phyloP scores from a whole-genome alignment of 2,888 invertebrate genomes.

The Spodoptera exigua region DNA sequence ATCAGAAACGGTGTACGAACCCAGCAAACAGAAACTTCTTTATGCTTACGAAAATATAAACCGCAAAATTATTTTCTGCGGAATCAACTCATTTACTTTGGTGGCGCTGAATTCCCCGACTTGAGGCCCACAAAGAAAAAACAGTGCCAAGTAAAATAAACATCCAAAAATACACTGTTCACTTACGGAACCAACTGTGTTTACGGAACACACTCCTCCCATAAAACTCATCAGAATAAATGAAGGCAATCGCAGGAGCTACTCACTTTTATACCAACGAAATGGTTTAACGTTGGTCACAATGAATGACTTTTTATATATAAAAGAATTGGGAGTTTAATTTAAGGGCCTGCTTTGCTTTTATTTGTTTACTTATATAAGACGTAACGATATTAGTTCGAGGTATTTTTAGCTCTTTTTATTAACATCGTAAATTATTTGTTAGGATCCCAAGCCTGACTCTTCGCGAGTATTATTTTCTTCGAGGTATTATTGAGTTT shows the following conservation, averaged over 20 bases:
- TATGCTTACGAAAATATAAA: constrained; percentile 5
- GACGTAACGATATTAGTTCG: background rate
- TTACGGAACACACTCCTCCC: constrained; percentile 47
- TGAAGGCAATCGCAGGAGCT: constrained; percentile 66
- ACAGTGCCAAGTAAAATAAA: constrained; percentile 35
- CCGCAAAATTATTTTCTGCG: constrained; percentile 6
- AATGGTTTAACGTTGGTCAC: constrained; percentile 61
- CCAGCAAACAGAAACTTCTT: constrained; percentile 10
- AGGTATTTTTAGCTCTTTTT: constrained; percentile 11
- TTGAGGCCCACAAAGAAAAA: constrained; percentile 36
- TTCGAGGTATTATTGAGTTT: too few species aligned
- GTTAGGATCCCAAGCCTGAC: background rate
- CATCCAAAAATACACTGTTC: constrained; percentile 47
- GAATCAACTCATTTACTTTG: constrained; percentile 27
- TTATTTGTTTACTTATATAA: constrained; percentile 26
- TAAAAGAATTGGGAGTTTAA: constrained; percentile 60
- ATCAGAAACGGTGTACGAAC: too few species aligned
- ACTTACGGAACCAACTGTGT: constrained; percentile 49
- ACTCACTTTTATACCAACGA: constrained; percentile 61
- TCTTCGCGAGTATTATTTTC: too few species aligned
- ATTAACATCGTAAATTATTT: background rate
- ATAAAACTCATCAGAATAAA: constrained; percentile 69
- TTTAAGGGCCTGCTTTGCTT: constrained; percentile 37
- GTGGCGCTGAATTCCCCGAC: constrained; percentile 19
- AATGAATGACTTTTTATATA: constrained; percentile 66